These are phyloP conservation scores for Misgurnus mizolepis DNA, from an alignment of 2,113 vertebrate species.

Conservation along the genomic window DNA sequence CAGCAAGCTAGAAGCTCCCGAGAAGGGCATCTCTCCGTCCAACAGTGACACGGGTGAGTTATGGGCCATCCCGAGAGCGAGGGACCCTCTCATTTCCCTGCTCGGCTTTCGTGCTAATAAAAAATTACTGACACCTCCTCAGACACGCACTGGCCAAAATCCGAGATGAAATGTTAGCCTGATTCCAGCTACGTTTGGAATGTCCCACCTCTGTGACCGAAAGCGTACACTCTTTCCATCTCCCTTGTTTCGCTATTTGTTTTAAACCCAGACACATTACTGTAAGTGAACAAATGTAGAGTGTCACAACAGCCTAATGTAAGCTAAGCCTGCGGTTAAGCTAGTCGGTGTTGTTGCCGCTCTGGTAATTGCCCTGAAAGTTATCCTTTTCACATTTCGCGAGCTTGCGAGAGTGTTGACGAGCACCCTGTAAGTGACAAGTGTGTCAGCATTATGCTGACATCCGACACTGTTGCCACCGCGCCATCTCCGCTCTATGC, in stretches of 20 bases:
- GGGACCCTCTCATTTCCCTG: constrained; percentile 63
- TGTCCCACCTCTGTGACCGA: constrained; percentile 63
- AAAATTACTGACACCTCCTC: constrained; percentile 66
- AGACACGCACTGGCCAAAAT: constrained; percentile 33
- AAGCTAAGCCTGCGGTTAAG: constrained; percentile 42
- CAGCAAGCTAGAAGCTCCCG: constrained; percentile 56
- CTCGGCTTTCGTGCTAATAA: constrained; percentile 72
- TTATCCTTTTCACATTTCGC: constrained; percentile 56
- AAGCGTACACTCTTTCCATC: background rate
- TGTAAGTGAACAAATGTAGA: constrained; percentile 34
- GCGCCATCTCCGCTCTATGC: constrained; percentile 52
- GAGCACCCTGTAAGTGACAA: constrained; percentile 76
- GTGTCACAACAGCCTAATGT: constrained; percentile 39
- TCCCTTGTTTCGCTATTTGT: background rate
- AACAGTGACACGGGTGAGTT: constrained; percentile 66
- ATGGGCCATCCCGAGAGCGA: constrained; percentile 45
- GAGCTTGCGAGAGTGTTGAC: constrained; percentile 67
- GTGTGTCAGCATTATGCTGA: constrained; percentile 73
- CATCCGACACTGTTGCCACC: constrained; percentile 67
- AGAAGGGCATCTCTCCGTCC: constrained; percentile 58
- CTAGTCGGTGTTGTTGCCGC: constrained; percentile 40
- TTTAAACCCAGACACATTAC: constrained; percentile 36
- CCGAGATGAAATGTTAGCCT: constrained; percentile 62
- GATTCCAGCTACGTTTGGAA: constrained; percentile 62
- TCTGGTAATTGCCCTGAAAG: constrained; percentile 62